These are phyloP conservation scores for Hecatera dysodea DNA, from an alignment of 2,888 invertebrate genomes.

Conservation along the genomic window DNA sequence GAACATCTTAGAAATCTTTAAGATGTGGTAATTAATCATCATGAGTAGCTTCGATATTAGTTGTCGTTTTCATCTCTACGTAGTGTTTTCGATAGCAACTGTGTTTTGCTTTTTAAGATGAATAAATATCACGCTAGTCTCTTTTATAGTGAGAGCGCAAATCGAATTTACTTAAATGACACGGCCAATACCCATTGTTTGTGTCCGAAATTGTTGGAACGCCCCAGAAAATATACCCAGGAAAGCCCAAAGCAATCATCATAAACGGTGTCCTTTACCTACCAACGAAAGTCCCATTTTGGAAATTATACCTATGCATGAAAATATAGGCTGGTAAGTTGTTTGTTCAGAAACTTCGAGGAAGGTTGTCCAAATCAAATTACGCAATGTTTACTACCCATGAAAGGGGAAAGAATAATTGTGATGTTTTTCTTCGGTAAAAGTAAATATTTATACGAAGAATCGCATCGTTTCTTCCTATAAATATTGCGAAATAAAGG, in stretches of 20 bases:
- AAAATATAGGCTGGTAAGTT: conserved; percentile 6
- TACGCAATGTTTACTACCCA: conserved; percentile 1
- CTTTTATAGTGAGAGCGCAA: not conserved
- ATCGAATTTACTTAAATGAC: conserved; percentile 3
- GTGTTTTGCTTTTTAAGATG: not conserved
- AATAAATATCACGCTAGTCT: too few relatives aligned
- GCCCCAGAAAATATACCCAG: not conserved
- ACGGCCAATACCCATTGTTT: not conserved
- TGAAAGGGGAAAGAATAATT: not conserved
- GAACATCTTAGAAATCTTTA: not conserved
- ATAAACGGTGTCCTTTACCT: conserved; percentile 4
- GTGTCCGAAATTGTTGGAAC: not conserved
- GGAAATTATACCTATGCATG: not conserved
- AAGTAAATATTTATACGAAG: too few relatives aligned
- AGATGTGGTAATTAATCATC: not conserved
- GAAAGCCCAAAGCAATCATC: conserved; percentile 5
- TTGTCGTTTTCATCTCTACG: not conserved
- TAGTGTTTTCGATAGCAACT: not conserved
- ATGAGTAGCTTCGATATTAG: not conserved
- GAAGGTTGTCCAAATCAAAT: conserved; percentile 1
- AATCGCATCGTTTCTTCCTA: not conserved
- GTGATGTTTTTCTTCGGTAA: not conserved
- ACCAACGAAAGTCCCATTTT: not conserved
- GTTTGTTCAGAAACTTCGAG: not conserved
- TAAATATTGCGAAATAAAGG: not conserved